Conservation (phyloP, 2,888 invertebrate species). For the Stenodera caucasica region DNA sequence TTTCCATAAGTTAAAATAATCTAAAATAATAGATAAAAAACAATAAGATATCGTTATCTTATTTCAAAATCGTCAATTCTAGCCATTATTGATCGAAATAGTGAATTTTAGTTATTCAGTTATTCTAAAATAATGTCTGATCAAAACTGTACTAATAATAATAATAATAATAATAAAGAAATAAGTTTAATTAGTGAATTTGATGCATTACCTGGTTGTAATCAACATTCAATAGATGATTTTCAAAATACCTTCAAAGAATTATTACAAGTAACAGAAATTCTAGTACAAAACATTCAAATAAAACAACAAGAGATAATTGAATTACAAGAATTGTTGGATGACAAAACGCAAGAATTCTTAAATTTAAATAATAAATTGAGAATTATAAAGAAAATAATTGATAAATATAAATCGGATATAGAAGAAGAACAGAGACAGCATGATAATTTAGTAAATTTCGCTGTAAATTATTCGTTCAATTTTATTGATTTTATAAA, state of each 20-base stretch:
- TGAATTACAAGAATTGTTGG: slow-evolving; percentile 69
- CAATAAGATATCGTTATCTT: too few relatives aligned
- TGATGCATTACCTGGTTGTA: slow-evolving; percentile 39
- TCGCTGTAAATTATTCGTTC: not conserved
- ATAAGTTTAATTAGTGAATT: slow-evolving; percentile 39
- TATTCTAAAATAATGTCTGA: too few relatives aligned
- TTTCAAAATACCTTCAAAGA: slow-evolving; percentile 45
- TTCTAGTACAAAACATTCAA: slow-evolving; percentile 68
- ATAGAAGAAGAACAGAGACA: slow-evolving; percentile 62
- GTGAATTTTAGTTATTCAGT: too few relatives aligned
- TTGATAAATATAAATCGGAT: slow-evolving; percentile 77
- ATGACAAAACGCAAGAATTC: slow-evolving; percentile 71
- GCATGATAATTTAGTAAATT: slow-evolving; percentile 67
- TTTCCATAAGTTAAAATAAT: too few relatives aligned
- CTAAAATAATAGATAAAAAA: too few relatives aligned
- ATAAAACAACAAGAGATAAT: slow-evolving; percentile 71
- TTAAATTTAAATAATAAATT: slow-evolving; percentile 78
- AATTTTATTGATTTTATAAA: slow-evolving; percentile 5
- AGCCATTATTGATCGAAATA: too few relatives aligned
- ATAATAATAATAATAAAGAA: slow-evolving; percentile 24
- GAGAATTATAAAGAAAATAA: slow-evolving; percentile 75
- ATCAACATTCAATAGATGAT: slow-evolving; percentile 27
- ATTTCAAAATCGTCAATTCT: too few relatives aligned
- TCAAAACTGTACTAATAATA: too few relatives aligned
- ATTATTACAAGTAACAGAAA: slow-evolving; percentile 73